phyloP scores from a whole-genome alignment of 1,140 invertebrate genomes.

The Zaprionus africanus region DNA sequence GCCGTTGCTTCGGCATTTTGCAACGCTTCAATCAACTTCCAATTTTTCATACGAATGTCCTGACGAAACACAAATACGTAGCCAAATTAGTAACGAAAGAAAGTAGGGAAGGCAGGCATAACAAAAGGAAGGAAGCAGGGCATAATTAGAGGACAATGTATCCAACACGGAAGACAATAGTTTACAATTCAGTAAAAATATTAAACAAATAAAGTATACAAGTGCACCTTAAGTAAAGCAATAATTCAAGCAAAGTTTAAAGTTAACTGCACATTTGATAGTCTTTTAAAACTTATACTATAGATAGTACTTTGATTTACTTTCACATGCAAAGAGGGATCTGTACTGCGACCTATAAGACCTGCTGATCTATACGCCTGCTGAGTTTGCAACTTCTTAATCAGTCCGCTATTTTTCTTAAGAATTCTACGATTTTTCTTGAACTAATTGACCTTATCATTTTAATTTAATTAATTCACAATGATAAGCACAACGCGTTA shows the following conservation, averaged over 20 bases:
- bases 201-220: background rate
- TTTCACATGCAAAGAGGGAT: too few species aligned
- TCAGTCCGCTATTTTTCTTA: too few species aligned
- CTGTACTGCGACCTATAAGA: too few species aligned
- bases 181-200: too few species aligned
- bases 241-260: background rate
- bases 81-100: constrained; percentile 54
- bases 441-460: too few species aligned
- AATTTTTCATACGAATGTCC: constrained; percentile 94
- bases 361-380: too few species aligned
- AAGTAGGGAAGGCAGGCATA: constrained; percentile 2
- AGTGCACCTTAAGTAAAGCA: background rate
- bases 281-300: background rate
- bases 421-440: too few species aligned
- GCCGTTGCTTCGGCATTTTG: constrained; percentile 88
- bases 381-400: too few species aligned
- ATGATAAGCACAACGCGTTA: background rate
- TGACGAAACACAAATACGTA: constrained; percentile 83
- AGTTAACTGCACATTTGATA: background rate
- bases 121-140: background rate
- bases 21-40: constrained; percentile 94
- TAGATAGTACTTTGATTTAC: too few species aligned
- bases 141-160: background rate
- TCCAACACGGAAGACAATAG: background rate
- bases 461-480: too few species aligned